Evolutionary conservation across 2,113 vertebrate genomes (phyloP).

Genomic region (Dascyllus trimaculatus): DNA sequence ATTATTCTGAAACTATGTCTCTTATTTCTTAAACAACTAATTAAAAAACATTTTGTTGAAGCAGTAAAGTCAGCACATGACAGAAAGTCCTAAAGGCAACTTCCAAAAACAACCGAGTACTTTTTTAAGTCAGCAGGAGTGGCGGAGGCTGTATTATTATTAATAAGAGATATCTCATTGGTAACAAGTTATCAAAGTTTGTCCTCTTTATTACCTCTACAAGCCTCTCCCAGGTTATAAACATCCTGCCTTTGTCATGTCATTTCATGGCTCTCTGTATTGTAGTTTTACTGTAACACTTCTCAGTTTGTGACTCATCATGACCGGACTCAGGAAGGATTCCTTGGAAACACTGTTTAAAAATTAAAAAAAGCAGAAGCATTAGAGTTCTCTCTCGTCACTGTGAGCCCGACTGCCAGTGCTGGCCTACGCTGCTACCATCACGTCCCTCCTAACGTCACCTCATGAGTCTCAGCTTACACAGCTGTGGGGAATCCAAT

Average conservation of each 20-base stretch:
- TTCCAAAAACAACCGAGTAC: too few species aligned
- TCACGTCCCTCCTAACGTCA: constrained; percentile 60
- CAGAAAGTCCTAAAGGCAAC: neutral
- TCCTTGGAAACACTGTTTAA: neutral
- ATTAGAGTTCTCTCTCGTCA: neutral
- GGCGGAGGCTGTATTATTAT: too few species aligned
- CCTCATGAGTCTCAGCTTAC: constrained; percentile 57
- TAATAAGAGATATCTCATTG: too few species aligned
- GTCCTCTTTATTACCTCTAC: neutral
- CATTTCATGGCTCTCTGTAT: neutral
- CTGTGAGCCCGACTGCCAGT: neutral
- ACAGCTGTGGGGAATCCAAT: constrained; percentile 52
- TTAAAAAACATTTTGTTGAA: neutral
- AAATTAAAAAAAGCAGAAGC: neutral
- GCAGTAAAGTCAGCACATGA: neutral
- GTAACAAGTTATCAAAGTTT: neutral
- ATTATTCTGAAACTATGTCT: neutral
- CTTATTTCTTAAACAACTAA: neutral
- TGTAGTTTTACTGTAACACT: neutral
- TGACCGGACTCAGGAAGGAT: neutral
- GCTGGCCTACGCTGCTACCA: constrained; percentile 15
- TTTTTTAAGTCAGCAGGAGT: neutral
- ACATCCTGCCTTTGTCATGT: neutral
- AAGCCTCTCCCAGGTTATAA: neutral
- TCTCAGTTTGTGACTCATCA: constrained; percentile 13